Base-by-base conservation (phyloP, 2,888 invertebrate genomes). In the Agrochola macilenta region DNA sequence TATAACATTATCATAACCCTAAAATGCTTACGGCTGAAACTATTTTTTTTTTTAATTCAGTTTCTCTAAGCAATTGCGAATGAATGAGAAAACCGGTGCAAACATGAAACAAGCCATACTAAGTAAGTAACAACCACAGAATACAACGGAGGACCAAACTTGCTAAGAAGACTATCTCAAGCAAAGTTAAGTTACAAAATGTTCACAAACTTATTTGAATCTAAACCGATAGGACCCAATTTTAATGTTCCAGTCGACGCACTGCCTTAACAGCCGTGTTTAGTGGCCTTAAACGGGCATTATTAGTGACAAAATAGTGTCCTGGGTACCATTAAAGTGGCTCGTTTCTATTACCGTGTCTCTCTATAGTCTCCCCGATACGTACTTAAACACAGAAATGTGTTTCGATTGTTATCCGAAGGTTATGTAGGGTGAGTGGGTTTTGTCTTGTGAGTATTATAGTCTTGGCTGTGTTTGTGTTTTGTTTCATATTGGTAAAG, bases 301-400 rank as follows among this genome's bases (percentile, higher is more conserved):
- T 90, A 91, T 90, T 90, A 89, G 88, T 90, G 87, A 89, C 89
- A 88, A 88, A 91, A 89, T 91, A 91, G 89, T 90, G 88, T 87
- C 89, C 79, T 77, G 88, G 90, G 91, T 82, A 81, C 85, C 87
- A 85, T 90, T 90, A 89, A 84, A 89, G 87, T 88, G 87, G 77
- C 87, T 79, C 80, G 85, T 87, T 91, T 89, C 89, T 89, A 90
- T 90, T 89, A 91, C 90, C 88, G 82, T 83, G 78, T 83, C 75
- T 81, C 85, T 76, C 74, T 69, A 83, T 79, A 76, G 80, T 75
- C 60, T 78, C 77, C 70, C 79, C 79, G 35, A 87, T 84, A 87
- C 63, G 84, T 81, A 85, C 78, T 87, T 86, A 81, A 82, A 79
- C 79, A 81, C 83, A 77, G 86, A 78, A 86, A 86, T 87, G 84